Conservation (phyloP, 1,140 invertebrate genomes). For the Drosophila biarmipes region DNA sequence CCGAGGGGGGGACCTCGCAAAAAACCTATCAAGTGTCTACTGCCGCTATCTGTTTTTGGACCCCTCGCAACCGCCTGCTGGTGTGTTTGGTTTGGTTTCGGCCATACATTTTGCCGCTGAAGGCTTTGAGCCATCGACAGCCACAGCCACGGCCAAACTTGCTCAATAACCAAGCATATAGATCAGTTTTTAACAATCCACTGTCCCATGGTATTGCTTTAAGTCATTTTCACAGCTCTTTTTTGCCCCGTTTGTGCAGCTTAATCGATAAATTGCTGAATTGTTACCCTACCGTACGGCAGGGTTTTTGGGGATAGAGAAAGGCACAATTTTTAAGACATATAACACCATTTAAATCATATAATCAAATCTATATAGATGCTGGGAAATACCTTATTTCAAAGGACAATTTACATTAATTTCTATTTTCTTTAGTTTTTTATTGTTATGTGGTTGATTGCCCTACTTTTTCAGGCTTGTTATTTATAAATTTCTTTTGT, state of each 20-base stretch:
- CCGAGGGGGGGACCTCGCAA: constrained; percentile 23
- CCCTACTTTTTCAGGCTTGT: too few relatives aligned
- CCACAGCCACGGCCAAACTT: constrained; percentile 65
- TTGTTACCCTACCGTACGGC: background rate
- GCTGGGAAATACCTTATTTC: too few relatives aligned
- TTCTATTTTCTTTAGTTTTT: too few relatives aligned
- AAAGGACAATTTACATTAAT: too few relatives aligned
- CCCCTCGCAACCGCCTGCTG: constrained; percentile 3
- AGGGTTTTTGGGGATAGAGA: background rate
- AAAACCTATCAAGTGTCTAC: constrained; percentile 77
- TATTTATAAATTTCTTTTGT: too few relatives aligned
- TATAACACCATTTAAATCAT: too few relatives aligned
- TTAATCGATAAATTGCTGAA: constrained; percentile 45
- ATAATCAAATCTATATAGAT: too few relatives aligned
- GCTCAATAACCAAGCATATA: constrained; percentile 66
- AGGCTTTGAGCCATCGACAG: constrained; percentile 50
- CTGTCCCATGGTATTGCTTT: constrained; percentile 22
- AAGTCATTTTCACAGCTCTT: constrained; percentile 16
- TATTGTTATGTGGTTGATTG: too few relatives aligned
- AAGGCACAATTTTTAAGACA: too few relatives aligned
- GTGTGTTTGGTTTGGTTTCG: constrained; percentile 21
- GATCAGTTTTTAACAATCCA: constrained; percentile 67
- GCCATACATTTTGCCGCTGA: constrained; percentile 63
- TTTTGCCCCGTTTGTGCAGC: background rate
- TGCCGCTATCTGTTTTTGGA: constrained; percentile 42